Base-by-base conservation (phyloP, 2,888 invertebrate genomes). In the Cantharis rufa region DNA sequence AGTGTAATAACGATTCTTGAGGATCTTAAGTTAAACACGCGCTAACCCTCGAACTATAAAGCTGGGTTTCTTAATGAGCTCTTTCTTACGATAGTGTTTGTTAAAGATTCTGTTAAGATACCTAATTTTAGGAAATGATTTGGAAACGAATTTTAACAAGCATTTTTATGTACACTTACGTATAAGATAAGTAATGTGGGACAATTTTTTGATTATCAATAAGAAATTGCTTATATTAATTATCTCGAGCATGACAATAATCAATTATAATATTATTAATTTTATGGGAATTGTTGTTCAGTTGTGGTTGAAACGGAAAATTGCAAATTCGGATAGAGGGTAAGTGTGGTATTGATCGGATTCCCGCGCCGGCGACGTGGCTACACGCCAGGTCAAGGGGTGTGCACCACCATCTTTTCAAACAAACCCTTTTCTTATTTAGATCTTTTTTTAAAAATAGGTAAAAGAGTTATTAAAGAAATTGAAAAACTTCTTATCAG, bases 241-340 rank as follows among this genome's bases (percentile, higher is more conserved):
- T 15, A 48, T 62, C 13, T n/a, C 62, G 48, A 62, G n/a, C 66
- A 63, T 48, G 62, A 32, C 70, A 64, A 74, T 73, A 77, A 70
- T 72, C 69, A 66, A 69, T 72, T 64, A 72, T 70, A 72, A 75
- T 48, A 48, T 75, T 78, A 70, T 75, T 72, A 78, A 78, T 78
- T 75, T 64, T 72, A 32, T 21, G 78, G 70, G 75, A 73, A 72
- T 78, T 75, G 78, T 72, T 75, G 78, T 62, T 69, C 62, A 21
- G 76, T 71, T 32, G 72, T 75, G 74, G 73, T 72, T 75, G 27
- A 78, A 77, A 76, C 62, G 80, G 80, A 80, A 80, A 82, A 82
- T 83, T 81, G 82, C 83, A 80, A 84, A 84, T 83, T 84, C 83
- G 83, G 84, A 82, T 81, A 83, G 79, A 80, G 83, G 83, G 84